These are phyloP conservation scores for rat (Rattus norvegicus) DNA, from an alignment of 2,113 vertebrate genomes.

Conservation along the genomic window DNA sequence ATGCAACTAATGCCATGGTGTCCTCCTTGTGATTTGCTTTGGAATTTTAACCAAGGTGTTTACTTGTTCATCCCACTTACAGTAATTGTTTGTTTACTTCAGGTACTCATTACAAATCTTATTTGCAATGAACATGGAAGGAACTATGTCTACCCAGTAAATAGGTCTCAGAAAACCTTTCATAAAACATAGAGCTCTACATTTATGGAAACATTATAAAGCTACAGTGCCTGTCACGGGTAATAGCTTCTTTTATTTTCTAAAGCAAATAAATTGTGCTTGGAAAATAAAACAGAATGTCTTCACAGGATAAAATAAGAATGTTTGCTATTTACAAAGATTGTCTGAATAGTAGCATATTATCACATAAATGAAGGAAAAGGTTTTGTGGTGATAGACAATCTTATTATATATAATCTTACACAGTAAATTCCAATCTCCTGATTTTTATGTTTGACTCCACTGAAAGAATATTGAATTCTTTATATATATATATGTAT, in stretches of 20 bases:
- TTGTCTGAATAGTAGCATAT: neutral
- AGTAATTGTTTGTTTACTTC: neutral
- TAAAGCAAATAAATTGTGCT: constrained; percentile 24
- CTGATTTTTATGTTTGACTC: neutral
- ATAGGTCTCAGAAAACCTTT: neutral
- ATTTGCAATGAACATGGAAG: neutral
- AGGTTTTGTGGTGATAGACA: neutral
- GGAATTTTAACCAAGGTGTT: neutral
- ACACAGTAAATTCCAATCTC: neutral
- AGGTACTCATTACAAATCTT: neutral
- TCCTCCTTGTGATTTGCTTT: neutral
- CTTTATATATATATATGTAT: neutral
- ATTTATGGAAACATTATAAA: neutral
- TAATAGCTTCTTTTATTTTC: constrained; percentile 34
- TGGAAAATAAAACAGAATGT: constrained; percentile 38
- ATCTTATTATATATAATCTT: neutral
- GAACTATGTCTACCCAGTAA: neutral
- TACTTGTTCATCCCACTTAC: neutral
- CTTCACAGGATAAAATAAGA: neutral
- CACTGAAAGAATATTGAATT: neutral
- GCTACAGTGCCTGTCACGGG: neutral
- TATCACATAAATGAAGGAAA: neutral
- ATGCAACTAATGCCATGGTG: neutral
- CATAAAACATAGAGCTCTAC: neutral
- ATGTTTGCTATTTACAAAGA: neutral